Conservation (phyloP, 2,888 invertebrate genomes). For the Drosophila prostipennis region DNA sequence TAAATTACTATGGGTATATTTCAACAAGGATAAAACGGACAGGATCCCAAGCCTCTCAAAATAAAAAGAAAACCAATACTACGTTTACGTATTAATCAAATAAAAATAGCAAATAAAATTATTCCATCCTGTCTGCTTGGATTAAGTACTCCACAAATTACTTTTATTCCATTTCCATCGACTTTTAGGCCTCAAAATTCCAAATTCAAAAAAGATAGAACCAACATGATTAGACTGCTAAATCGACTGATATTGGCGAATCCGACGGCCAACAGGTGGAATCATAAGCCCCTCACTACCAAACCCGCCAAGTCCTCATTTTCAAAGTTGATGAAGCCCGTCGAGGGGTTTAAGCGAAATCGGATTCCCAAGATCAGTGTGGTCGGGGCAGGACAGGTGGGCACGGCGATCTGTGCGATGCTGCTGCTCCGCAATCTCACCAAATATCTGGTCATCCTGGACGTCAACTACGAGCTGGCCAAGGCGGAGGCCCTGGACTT, state of each 20-base stretch:
- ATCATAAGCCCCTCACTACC: not conserved
- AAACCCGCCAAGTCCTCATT: not conserved
- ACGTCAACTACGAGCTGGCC: conserved; percentile 12
- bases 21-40: too few relatives aligned
- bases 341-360: conserved; percentile 1
- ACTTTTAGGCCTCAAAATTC: not conserved
- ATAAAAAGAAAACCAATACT: too few relatives aligned
- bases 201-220: not conserved
- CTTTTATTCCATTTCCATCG: too few relatives aligned
- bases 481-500: conserved; percentile 43
- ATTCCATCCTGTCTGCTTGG: not conserved
- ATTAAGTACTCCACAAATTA: not conserved
- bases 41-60: too few relatives aligned
- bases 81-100: too few relatives aligned
- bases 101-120: too few relatives aligned
- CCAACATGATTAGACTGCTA: not conserved
- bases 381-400: conserved; percentile 38
- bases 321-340: conserved; percentile 1
- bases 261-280: not conserved
- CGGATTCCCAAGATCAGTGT: conserved; percentile 21
- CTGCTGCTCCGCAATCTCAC: conserved; percentile 22
- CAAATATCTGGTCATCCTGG: conserved; percentile 25
- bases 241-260: not conserved
- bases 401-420: conserved; percentile 10
- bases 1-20: too few relatives aligned